Evolutionary conservation across 2,797 vertebrate species (phyloP), one percentile per base, ranked within the genome.

Genomic region (Mycteria americana): DNA sequence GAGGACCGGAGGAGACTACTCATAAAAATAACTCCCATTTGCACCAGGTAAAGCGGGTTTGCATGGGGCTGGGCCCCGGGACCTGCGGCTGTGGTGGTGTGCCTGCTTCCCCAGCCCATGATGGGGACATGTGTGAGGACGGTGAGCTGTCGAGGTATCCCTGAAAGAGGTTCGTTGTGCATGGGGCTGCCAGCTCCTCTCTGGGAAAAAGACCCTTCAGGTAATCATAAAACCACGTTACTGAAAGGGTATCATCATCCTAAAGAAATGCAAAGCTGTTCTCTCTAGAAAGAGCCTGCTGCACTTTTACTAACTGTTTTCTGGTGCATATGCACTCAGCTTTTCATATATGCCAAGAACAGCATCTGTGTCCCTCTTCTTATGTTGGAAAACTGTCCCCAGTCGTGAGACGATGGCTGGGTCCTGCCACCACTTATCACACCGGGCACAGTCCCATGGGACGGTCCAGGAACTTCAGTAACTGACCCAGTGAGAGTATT

Each of bases 371-470:
- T 43, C 50, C 23, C 12, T 57, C 50, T 37, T 56, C 9, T 86
- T 25, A 18, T 0, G 0, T 8, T 76, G 53, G 25, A 33, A 50
- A 84, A 28, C 12, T 5, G 3, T 65, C 41, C 21, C 11, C 27
- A 39, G 30, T 35, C 5, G 0, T 30, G 68, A 76, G 90, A 27
- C 2, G 1, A 4, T 6, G 10, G 4, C 53, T 48, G 50, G 17
- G 27, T 70, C 43, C 63, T 95, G 59, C 46, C 57, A 60, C 62
- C 18, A 5, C 50, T 27, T 2, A 1, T 60, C 80, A 23, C 33
- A 33, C 23, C 0, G 0, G 74, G 81, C 68, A 39, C 33, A 74
- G 30, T 35, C 83, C 69, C 5, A 0, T 0, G 1, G 43, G 51
- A 37, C 30, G 46, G 24, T 33, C 57, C 63, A 62, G n/a, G n/a